These are phyloP conservation scores for Drosophila auraria DNA, from an alignment of 1,140 invertebrate species.

Conservation along the genomic window DNA sequence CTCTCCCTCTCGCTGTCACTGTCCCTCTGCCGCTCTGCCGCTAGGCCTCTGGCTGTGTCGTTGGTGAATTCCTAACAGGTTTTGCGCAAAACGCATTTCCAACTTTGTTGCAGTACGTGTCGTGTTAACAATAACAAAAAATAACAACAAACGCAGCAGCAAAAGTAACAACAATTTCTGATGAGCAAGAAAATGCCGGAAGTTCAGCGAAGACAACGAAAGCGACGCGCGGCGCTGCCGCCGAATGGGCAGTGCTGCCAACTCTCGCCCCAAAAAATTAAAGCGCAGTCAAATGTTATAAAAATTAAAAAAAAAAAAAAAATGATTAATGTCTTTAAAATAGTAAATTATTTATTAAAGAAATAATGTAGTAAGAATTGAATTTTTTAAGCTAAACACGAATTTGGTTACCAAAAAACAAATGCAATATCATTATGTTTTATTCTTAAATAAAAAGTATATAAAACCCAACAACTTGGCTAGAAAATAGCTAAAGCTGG, in stretches of 20 bases:
- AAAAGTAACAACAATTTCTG: slow-evolving; percentile 36
- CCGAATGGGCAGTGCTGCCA: slow-evolving; percentile 2
- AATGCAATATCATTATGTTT: too few relatives aligned
- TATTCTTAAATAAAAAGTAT: too few relatives aligned
- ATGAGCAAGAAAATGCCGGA: slow-evolving; percentile 60
- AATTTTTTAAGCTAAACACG: neutral
- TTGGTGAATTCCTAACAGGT: slow-evolving; percentile 45
- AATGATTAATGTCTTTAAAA: too few relatives aligned
- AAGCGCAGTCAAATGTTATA: too few relatives aligned
- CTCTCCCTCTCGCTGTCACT: neutral
- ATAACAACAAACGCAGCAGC: slow-evolving; percentile 26
- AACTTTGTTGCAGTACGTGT: slow-evolving; percentile 52
- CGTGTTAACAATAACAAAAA: slow-evolving; percentile 48
- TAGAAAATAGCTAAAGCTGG: neutral
- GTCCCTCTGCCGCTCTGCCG: neutral
- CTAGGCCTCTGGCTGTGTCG: neutral
- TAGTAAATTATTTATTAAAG: neutral
- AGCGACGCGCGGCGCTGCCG: slow-evolving; percentile 10
- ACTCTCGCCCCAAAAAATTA: neutral
- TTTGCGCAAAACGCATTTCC: slow-evolving; percentile 50
- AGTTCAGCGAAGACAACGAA: slow-evolving; percentile 41
- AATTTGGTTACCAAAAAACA: too few relatives aligned
- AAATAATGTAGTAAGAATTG: too few relatives aligned
- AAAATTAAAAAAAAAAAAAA: neutral
- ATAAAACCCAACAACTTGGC: too few relatives aligned